Percentiles rank a stretch among this genome's conserved stretches.
Conservation (phyloP, 2,797 vertebrate genomes). For the Sparus aurata region DNA sequence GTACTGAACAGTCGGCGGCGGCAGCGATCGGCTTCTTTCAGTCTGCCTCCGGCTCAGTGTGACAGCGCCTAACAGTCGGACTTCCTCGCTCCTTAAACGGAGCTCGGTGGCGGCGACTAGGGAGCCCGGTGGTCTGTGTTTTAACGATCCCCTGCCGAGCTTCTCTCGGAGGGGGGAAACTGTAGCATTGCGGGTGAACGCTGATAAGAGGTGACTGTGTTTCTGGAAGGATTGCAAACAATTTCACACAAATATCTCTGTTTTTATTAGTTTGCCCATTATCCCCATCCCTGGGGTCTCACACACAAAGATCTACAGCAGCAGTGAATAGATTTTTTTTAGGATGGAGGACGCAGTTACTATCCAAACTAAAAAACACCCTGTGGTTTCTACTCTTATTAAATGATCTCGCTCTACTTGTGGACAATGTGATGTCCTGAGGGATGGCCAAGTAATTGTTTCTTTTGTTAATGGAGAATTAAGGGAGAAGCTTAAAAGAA, state of each 20-base stretch:
- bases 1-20: constrained; percentile 43
- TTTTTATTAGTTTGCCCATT: constrained; percentile 44
- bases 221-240: constrained; percentile 31
- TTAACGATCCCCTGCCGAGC: constrained; percentile 42
- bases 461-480: constrained; percentile 26
- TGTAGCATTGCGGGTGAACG: constrained; percentile 35
- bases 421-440: constrained; percentile 20
- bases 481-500: constrained; percentile 26
- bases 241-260: constrained; percentile 36
- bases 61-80: constrained; percentile 20
- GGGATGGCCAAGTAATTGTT: constrained; percentile 8
- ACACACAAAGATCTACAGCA: constrained; percentile 3
- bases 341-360: constrained; percentile 14
- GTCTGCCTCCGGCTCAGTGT: constrained; percentile 28
- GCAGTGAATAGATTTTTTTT: not conserved
- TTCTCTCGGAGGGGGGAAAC: not conserved
- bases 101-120: not conserved
- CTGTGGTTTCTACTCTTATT: constrained; percentile 21
- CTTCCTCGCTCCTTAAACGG: constrained; percentile 24
- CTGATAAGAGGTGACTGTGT: constrained; percentile 19
- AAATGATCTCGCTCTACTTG: constrained; percentile 12
- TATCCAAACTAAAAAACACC: constrained; percentile 26
- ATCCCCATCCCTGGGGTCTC: constrained; percentile 30
- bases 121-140: constrained; percentile 30
- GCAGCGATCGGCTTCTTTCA: constrained; percentile 44